phyloP scores from a whole-genome alignment of 2,888 invertebrate species.

The Pachydiplax longipennis region DNA sequence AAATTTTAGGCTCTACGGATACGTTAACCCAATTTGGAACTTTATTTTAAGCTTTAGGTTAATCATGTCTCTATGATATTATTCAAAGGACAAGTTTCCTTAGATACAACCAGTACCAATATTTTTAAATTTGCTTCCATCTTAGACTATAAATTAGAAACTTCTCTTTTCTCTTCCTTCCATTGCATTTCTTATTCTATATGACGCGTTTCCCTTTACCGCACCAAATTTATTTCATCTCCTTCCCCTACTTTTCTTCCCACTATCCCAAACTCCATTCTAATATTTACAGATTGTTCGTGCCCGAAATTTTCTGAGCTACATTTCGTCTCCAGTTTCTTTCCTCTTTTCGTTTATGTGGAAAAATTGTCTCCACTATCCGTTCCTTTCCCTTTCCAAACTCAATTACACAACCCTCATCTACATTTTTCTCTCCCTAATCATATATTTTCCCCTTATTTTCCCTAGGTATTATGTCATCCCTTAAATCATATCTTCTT shows the following conservation, averaged over 20 bases:
- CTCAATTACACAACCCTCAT: background rate
- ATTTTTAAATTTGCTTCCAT: too few relatives aligned
- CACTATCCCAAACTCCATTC: background rate
- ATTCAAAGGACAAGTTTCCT: too few relatives aligned
- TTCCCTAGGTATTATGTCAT: background rate
- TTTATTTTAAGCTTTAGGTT: too few relatives aligned
- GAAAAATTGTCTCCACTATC: background rate
- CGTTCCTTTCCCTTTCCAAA: background rate
- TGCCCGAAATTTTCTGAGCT: background rate
- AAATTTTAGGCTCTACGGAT: too few relatives aligned
- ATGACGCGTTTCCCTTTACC: too few relatives aligned
- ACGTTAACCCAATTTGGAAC: too few relatives aligned
- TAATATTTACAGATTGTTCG: background rate
- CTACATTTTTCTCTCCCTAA: background rate
- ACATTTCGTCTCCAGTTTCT: background rate
- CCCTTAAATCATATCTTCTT: background rate
- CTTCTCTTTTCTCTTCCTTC: too few relatives aligned
- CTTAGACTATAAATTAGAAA: too few relatives aligned
- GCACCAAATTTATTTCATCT: background rate
- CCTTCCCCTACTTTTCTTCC: background rate
- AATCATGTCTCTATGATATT: too few relatives aligned
- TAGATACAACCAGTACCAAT: too few relatives aligned
- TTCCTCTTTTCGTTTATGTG: background rate
- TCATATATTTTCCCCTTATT: background rate
- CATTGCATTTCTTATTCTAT: too few relatives aligned